Evolutionary conservation across 1,140 invertebrate genomes (phyloP), one percentile per base, ranked within the genome.

Genomic region (Heliothis subflexa): DNA sequence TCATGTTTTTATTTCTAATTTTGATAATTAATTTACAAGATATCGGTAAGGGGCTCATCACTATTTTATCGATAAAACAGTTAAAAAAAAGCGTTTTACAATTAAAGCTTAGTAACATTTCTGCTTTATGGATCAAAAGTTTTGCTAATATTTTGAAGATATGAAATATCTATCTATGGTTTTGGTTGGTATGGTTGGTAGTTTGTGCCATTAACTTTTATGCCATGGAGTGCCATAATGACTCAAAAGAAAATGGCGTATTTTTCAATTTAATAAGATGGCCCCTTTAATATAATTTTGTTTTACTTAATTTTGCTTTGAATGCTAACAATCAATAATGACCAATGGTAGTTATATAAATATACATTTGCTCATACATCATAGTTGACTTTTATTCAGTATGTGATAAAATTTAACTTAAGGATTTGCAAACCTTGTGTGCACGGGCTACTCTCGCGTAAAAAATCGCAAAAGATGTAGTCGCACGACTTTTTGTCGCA

Each of bases 371-470:
- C 92, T 92, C 92, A 93, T 90, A 89, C 78, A 71, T 80, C 85
- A 89, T 92, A 91, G 89, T 89, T 90, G 89, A 85, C 92, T 78
- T 91, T 92, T 88, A 91, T 92, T 94, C 93, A 47, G 64, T 66
- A 77, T 77, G 89, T 94, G 90, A 93, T 93, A 93, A 78, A 64
- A 52, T 74, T 45, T 81, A 78, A 81, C 12, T 52, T 50, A 57
- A 76, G 55, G 45, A 81, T 40, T 54, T 10, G 14, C 11, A 54
- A 16, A 33, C 52, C 33, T 72, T 16, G 33, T 72, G 25, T 18
- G 18, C 16, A 55, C 52, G 70, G 70, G 14, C n/a, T 12, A 1
- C 12, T 1, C 47, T 70, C 14, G 47, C 16, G 5, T 4, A 68
- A 52, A 49, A 70, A 70, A 68, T 50, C 11, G 45, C 33, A 50